Evolutionary conservation across 2,888 invertebrate species (phyloP).

Genomic region (Crossocerus cetratus): DNA sequence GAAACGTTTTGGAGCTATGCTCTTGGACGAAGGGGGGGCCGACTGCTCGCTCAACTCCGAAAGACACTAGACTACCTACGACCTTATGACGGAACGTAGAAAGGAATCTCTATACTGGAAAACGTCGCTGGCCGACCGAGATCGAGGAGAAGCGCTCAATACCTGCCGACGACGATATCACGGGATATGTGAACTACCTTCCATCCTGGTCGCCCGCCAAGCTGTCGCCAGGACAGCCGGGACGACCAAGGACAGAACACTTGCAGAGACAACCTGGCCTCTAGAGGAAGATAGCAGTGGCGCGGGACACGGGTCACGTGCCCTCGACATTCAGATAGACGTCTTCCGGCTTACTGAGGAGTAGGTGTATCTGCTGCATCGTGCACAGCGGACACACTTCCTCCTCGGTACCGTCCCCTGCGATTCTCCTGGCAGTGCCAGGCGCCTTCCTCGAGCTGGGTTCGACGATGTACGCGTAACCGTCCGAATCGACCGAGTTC

Average conservation of each 20-base stretch:
- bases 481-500: constrained; percentile 65
- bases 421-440: constrained; percentile 60
- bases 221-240: constrained; percentile 1
- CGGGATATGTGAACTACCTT: constrained; percentile 53
- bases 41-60: constrained; percentile 25
- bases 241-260: constrained; percentile 4
- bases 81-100: constrained; percentile 32
- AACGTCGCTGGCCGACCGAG: constrained; percentile 20
- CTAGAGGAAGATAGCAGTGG: constrained; percentile 43
- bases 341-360: constrained; percentile 69
- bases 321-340: constrained; percentile 59
- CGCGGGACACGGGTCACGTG: constrained; percentile 57
- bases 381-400: constrained; percentile 72
- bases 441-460: constrained; percentile 53
- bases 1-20: no score
- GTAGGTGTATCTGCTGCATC: constrained; percentile 71
- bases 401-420: constrained; percentile 64
- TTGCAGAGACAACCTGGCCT: constrained; percentile 32
- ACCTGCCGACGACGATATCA: constrained; percentile 39
- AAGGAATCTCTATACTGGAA: constrained; percentile 26
- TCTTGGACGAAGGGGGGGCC: not conserved
- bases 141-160: constrained; percentile 12
- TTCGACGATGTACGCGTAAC: constrained; percentile 68
- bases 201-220: constrained; percentile 1
- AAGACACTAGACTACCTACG: constrained; percentile 38